phyloP scores from a whole-genome alignment of 2,888 invertebrate genomes.

The Syrista parreyssii region DNA sequence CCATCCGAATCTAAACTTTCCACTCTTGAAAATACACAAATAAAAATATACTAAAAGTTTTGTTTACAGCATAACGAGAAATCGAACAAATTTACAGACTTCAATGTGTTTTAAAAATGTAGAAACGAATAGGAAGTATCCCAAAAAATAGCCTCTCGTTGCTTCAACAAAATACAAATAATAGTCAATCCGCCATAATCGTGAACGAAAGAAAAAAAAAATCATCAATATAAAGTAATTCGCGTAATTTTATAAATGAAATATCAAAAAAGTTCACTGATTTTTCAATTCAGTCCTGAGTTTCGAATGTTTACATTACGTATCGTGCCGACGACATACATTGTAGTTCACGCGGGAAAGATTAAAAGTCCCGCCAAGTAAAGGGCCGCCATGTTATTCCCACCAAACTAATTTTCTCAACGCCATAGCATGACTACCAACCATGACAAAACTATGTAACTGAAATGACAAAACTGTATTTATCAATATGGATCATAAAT shows the following conservation, averaged over 20 bases:
- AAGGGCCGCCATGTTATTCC: not conserved
- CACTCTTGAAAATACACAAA: not conserved
- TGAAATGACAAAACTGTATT: no score
- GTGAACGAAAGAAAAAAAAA: not conserved
- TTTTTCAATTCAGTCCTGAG: not conserved
- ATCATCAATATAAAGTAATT: not conserved
- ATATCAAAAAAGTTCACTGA: not conserved
- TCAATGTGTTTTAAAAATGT: not conserved
- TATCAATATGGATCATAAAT: not conserved
- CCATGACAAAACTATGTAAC: not conserved
- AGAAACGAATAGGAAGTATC: not conserved
- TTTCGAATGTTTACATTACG: not conserved
- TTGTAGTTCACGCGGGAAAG: not conserved
- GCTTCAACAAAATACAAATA: no score
- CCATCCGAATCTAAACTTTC: not conserved
- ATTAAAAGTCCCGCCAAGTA: not conserved
- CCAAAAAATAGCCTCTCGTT: no score
- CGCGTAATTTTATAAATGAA: not conserved
- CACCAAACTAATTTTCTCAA: not conserved
- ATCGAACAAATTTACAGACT: not conserved
- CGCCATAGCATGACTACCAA: not conserved
- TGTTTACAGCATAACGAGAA: not conserved
- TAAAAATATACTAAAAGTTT: not conserved
- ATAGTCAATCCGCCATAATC: not conserved
- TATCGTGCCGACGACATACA: not conserved